Conservation (phyloP, 1,140 invertebrate genomes). For the Phenacoccus solenopsis region DNA sequence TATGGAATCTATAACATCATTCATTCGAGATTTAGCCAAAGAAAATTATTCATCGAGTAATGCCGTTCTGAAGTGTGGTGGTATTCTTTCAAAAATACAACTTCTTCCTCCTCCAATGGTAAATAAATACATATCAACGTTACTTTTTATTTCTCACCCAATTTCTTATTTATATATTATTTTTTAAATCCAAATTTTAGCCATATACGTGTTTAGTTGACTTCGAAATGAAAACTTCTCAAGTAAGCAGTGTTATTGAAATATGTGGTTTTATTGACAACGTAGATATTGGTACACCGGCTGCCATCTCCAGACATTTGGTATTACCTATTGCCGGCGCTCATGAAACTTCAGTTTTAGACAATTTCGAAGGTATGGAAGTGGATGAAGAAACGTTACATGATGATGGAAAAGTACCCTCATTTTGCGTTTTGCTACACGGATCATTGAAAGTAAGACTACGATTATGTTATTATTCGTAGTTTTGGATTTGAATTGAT, state of each 20-base stretch:
- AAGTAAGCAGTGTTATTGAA: constrained; percentile 52
- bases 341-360: constrained; percentile 16
- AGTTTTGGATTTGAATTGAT: neutral
- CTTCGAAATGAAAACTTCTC: constrained; percentile 45
- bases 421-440: constrained; percentile 87
- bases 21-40: constrained; percentile 61
- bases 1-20: constrained; percentile 45
- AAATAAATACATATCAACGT: constrained; percentile 27
- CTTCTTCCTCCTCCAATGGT: constrained; percentile 63
- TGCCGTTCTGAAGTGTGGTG: constrained; percentile 61
- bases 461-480: constrained; percentile 7
- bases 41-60: constrained; percentile 64
- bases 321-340: constrained; percentile 49
- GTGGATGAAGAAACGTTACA: constrained; percentile 42
- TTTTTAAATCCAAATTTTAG: constrained; percentile 34
- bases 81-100: constrained; percentile 55
- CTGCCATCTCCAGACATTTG: constrained; percentile 77
- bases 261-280: constrained; percentile 74
- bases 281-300: constrained; percentile 81
- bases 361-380: constrained; percentile 37
- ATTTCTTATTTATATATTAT: no score
- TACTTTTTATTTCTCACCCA: neutral
- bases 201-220: constrained; percentile 47
- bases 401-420: constrained; percentile 70
- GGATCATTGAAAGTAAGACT: constrained; percentile 72